These are phyloP conservation scores for Tanytarsus gracilentus DNA, from an alignment of 2,888 invertebrate species.

Conservation along the genomic window DNA sequence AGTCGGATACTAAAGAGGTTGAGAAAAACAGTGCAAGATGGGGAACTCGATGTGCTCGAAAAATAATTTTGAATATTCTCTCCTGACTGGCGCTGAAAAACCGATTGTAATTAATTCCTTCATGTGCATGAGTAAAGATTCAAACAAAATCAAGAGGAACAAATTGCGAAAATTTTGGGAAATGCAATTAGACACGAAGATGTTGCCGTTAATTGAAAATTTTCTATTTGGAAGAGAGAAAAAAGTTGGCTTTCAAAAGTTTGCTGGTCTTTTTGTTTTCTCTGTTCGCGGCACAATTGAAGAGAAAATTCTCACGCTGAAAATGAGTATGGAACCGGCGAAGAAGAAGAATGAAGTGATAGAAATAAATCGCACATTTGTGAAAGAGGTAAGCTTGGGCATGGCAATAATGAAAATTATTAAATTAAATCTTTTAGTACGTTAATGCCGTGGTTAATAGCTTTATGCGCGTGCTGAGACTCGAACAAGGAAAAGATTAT, in stretches of 20 bases:
- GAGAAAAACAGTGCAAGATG: no score
- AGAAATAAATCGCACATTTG: slow-evolving; percentile 51
- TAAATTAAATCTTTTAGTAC: slow-evolving; percentile 47
- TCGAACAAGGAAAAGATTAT: slow-evolving; percentile 47
- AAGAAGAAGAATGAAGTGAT: slow-evolving; percentile 46
- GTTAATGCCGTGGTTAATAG: slow-evolving; percentile 68
- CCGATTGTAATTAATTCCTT: slow-evolving; percentile 54
- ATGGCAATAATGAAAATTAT: no score
- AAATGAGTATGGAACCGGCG: slow-evolving; percentile 50
- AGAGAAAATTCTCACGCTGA: slow-evolving; percentile 50
- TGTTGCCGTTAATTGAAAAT: slow-evolving; percentile 58
- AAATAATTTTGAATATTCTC: no score
- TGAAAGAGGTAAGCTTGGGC: slow-evolving; percentile 49
- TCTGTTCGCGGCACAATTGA: slow-evolving; percentile 60
- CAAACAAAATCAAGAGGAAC: slow-evolving; percentile 54
- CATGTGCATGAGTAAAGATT: slow-evolving; percentile 54
- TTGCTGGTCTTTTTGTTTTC: slow-evolving; percentile 59
- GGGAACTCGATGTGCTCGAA: no score
- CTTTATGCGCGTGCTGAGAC: slow-evolving; percentile 59
- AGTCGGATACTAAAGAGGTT: no score
- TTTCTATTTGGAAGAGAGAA: slow-evolving; percentile 53
- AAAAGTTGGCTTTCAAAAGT: slow-evolving; percentile 53
- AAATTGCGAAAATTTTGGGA: slow-evolving; percentile 66
- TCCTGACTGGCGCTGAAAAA: slow-evolving; percentile 55
- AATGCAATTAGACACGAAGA: slow-evolving; percentile 55